These are phyloP conservation scores for Holocentrus rufus DNA, from an alignment of 2,797 vertebrate genomes.

Conservation along the genomic window DNA sequence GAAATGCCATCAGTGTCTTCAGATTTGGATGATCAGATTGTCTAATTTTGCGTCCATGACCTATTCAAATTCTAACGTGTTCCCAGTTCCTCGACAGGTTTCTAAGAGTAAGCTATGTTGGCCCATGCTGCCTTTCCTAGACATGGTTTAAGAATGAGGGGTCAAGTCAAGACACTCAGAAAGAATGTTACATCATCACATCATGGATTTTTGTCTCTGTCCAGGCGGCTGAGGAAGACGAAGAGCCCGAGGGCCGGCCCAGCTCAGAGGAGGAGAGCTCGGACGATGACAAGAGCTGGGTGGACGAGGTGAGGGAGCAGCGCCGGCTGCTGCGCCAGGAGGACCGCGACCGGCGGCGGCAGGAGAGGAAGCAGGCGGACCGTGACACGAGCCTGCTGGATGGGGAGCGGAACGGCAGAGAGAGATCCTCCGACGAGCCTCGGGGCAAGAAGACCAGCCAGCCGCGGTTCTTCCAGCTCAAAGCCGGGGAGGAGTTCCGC, in stretches of 20 bases:
- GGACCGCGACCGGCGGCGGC: conserved; percentile 81
- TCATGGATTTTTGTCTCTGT: conserved; percentile 4
- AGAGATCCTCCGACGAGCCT: conserved; percentile 22
- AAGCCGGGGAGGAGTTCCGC: conserved; percentile 95
- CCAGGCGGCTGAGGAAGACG: conserved; percentile 78
- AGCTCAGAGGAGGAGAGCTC: conserved; percentile 97
- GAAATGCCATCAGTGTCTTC: too few species aligned
- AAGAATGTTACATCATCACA: neutral
- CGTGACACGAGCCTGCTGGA: conserved; percentile 85
- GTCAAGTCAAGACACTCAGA: neutral
- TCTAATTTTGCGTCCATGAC: too few species aligned
- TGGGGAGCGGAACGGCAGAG: conserved; percentile 33
- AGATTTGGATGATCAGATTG: too few species aligned
- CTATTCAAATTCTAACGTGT: neutral
- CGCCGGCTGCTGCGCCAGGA: conserved; percentile 87
- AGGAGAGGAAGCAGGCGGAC: conserved; percentile 85
- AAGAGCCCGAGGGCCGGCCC: conserved; percentile 91
- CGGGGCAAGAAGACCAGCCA: conserved; percentile 54
- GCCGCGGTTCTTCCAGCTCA: conserved; percentile 96
- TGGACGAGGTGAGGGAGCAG: conserved; percentile 97
- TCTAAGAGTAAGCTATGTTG: neutral
- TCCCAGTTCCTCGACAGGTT: neutral
- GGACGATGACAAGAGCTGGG: conserved; percentile 97
- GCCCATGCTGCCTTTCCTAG: neutral
- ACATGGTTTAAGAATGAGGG: neutral